These are phyloP conservation scores for Ferdinandea cuprea DNA, from an alignment of 2,888 invertebrate species.

Conservation along the genomic window DNA sequence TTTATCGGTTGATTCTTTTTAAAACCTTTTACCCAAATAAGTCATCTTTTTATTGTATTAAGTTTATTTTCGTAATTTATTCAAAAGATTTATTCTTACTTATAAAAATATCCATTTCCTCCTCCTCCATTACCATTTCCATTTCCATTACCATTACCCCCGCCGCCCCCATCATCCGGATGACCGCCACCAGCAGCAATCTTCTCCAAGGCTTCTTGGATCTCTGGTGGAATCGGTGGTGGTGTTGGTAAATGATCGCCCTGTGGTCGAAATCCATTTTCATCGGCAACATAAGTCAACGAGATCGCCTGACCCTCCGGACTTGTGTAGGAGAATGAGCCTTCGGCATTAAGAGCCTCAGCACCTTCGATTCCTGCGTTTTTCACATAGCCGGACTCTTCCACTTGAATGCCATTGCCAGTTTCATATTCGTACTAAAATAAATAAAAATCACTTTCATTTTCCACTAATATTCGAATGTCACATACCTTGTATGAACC, in stretches of 20 bases:
- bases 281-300: constrained; percentile 88
- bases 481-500: constrained; percentile 80
- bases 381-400: constrained; percentile 89
- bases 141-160: constrained; percentile 68
- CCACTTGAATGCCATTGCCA: constrained; percentile 88
- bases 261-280: constrained; percentile 86
- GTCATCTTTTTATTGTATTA: no score
- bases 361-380: constrained; percentile 87
- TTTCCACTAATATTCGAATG: no score
- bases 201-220: constrained; percentile 84
- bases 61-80: no score
- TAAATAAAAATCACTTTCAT: no score
- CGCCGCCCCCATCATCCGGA: constrained; percentile 79
- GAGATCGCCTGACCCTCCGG: constrained; percentile 88
- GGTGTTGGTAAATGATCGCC: constrained; percentile 92
- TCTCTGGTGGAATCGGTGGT: constrained; percentile 91
- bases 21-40: no score
- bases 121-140: constrained; percentile 73
- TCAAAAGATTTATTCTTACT: no score
- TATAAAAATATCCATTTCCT: constrained; percentile 48
- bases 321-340: constrained; percentile 88
- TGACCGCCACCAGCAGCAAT: constrained; percentile 80
- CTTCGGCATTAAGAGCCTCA: constrained; percentile 88
- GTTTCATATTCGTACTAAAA: constrained; percentile 88
- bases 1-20: no score